phyloP scores from a whole-genome alignment of 2,888 invertebrate species.

The Hypomecis atomaria region DNA sequence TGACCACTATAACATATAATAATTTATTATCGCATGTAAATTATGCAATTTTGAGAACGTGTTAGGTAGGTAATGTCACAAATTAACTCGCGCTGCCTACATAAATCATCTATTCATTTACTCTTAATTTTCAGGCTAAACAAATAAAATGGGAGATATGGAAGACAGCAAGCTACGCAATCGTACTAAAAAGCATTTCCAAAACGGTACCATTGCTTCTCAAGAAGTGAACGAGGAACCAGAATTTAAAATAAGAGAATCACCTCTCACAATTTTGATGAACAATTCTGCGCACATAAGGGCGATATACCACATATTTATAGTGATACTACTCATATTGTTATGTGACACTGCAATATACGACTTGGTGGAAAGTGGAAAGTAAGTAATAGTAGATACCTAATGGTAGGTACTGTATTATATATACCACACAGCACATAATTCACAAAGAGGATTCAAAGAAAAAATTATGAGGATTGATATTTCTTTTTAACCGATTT shows the following conservation, averaged over 20 bases:
- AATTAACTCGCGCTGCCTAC: too few species aligned
- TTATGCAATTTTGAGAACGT: too few species aligned
- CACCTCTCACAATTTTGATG: slow-evolving; percentile 91
- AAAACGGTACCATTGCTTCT: slow-evolving; percentile 54
- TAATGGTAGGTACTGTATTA: too few species aligned
- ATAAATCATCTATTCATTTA: too few species aligned
- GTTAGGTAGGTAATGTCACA: too few species aligned
- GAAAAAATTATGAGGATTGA: too few species aligned
- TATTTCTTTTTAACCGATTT: too few species aligned
- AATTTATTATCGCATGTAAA: too few species aligned
- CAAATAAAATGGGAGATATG: slow-evolving; percentile 43
- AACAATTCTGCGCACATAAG: slow-evolving; percentile 90
- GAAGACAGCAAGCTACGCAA: slow-evolving; percentile 40
- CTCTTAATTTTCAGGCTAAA: slow-evolving; percentile 16
- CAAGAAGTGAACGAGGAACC: slow-evolving; percentile 48
- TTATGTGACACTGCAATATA: slow-evolving; percentile 89
- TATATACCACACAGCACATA: too few species aligned
- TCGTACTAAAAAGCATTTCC: slow-evolving; percentile 40
- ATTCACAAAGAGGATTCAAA: too few species aligned
- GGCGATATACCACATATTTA: slow-evolving; percentile 94
- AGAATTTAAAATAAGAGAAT: slow-evolving; percentile 88
- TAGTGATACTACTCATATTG: slow-evolving; percentile 89
- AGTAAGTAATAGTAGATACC: slow-evolving; percentile 86
- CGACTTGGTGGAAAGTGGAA: slow-evolving; percentile 90
- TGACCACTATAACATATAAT: too few species aligned